phyloP scores from a whole-genome alignment of 2,113 vertebrate genomes.

The Dicaeum eximium region DNA sequence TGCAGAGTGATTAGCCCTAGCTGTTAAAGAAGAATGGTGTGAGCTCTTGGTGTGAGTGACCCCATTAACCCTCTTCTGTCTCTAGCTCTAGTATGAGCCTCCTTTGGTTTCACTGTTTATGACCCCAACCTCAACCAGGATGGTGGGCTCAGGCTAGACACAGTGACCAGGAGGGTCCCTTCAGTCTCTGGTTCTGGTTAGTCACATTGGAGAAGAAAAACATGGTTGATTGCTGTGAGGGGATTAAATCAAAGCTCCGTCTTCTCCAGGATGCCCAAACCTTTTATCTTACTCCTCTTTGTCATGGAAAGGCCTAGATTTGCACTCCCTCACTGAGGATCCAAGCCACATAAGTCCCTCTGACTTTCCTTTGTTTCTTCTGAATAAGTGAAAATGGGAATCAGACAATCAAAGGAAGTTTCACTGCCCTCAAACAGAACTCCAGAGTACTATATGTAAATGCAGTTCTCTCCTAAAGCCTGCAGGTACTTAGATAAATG shows the following conservation, averaged over 20 bases:
- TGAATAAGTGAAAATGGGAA: background rate
- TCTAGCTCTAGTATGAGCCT: background rate
- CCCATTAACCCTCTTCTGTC: background rate
- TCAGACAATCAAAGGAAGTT: background rate
- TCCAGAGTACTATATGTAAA: background rate
- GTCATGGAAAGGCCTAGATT: background rate
- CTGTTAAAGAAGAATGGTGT: background rate
- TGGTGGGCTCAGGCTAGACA: background rate
- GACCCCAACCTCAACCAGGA: background rate
- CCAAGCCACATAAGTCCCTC: background rate
- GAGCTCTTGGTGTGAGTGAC: background rate
- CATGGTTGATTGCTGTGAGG: background rate
- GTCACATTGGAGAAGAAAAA: background rate
- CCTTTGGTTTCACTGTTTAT: background rate
- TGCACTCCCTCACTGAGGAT: background rate
- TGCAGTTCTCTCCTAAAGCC: background rate
- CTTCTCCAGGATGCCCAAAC: background rate
- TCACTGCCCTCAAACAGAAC: background rate
- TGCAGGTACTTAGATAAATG: background rate
- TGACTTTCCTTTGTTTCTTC: background rate
- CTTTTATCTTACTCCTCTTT: background rate
- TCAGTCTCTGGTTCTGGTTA: background rate
- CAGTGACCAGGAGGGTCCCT: background rate
- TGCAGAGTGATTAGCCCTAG: background rate
- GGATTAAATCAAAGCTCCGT: background rate